These are phyloP conservation scores for Acipenser ruthenus DNA, from an alignment of 2,797 vertebrate genomes.

Conservation along the genomic window DNA sequence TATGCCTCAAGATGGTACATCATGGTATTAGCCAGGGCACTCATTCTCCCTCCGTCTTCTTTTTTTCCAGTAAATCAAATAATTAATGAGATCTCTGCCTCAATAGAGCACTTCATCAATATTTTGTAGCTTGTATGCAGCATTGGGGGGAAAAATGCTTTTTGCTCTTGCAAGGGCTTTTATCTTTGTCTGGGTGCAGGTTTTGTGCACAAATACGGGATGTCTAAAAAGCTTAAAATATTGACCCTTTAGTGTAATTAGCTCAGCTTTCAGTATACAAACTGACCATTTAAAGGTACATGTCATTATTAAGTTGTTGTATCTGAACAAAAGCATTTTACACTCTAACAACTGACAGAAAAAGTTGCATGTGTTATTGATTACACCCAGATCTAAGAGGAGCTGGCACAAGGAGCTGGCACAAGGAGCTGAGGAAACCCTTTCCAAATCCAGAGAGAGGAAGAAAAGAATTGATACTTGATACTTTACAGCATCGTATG, in stretches of 20 bases:
- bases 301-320: slow-evolving; percentile 11
- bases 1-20: slow-evolving; percentile 94
- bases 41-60: slow-evolving; percentile 62
- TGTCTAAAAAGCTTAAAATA: slow-evolving; percentile 58
- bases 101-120: slow-evolving; percentile 62
- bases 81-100: slow-evolving; percentile 74
- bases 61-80: slow-evolving; percentile 68
- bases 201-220: slow-evolving; percentile 44
- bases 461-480: no score
- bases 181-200: slow-evolving; percentile 39
- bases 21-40: slow-evolving; percentile 77
- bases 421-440: no score
- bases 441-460: no score
- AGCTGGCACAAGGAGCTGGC: no score
- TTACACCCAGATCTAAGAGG: background rate
- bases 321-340: slow-evolving; percentile 1
- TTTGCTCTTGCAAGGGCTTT: slow-evolving; percentile 48
- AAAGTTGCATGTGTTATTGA: slow-evolving; percentile 1
- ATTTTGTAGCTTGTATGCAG: slow-evolving; percentile 46
- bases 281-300: slow-evolving; percentile 36
- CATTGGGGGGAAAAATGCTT: slow-evolving; percentile 31
- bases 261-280: slow-evolving; percentile 32
- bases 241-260: slow-evolving; percentile 47
- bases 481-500: no score
- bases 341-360: slow-evolving; percentile 2